Base-by-base conservation (phyloP, 2,888 invertebrate genomes). In the Lamproptera curius region DNA sequence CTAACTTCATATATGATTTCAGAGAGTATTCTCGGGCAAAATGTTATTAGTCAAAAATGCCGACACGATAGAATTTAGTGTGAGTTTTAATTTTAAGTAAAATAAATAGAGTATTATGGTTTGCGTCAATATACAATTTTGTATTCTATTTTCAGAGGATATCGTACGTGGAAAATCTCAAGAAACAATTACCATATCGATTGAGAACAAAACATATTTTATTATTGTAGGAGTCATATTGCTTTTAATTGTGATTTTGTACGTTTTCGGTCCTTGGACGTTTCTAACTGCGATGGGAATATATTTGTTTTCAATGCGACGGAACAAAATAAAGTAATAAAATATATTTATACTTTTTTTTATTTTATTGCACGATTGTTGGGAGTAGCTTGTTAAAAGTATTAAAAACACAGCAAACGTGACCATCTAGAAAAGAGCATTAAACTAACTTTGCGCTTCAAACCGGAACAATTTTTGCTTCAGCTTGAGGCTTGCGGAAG, bases 11-110 rank as follows among this genome's bases (percentile, higher is more conserved):
- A n/a, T n/a, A n/a, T 42, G 5, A 13, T 50, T 50, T 46, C 26
- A 85, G 85, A 85, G 58, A 70, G 56, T 36, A 68, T 85, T 58
- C 67, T 85, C n/a, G 1, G 85, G 83, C 2, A 82, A 82, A 64
- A 69, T 82, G 41, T 53, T 85, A 26, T 64, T 67, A 23, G 70
- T 84, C 10, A 70, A 73, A 17, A 80, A 80, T 53, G 65, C 71
- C 28, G 70, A 76, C 15, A 72, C 69, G 33, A 62, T 82, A 52
- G 71, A 71, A 43, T 81, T 75, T 45, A 73, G 75, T 50, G 84
- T 82, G 62, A 77, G 79, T 64, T 54, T 20, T 52, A 51, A 8
- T 6, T 20, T n/a, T 36, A 6, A 11, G 13, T 35, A 35, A n/a
- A n/a, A n/a, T n/a, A n/a, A n/a, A n/a, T n/a, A 15, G 5, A 35